phyloP scores from a whole-genome alignment of 2,113 vertebrate genomes.

The Vimba vimba region DNA sequence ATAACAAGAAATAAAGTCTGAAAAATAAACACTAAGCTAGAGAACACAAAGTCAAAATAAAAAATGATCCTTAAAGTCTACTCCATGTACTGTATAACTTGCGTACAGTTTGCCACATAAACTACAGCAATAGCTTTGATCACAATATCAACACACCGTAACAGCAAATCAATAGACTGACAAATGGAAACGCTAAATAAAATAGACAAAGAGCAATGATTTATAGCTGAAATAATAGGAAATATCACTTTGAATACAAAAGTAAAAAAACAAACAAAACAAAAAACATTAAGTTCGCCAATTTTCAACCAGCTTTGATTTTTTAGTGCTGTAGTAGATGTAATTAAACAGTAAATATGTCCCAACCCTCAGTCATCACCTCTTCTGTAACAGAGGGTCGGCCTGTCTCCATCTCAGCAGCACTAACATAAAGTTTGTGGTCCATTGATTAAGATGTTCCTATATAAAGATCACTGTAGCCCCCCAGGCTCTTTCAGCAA shows the following conservation, averaged over 20 bases:
- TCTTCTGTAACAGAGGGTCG: constrained; percentile 45
- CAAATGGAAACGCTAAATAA: not conserved
- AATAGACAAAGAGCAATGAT: not conserved
- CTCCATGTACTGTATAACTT: no score
- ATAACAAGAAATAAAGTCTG: no score
- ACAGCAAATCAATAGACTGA: not conserved
- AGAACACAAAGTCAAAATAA: no score
- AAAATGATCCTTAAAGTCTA: no score
- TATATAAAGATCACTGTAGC: constrained; percentile 64
- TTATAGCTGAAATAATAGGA: not conserved
- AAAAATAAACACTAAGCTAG: no score
- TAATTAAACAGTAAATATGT: not conserved
- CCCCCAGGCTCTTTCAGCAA: constrained; percentile 49
- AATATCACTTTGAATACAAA: not conserved
- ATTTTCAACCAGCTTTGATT: not conserved
- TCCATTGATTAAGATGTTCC: constrained; percentile 51
- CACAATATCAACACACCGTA: no score
- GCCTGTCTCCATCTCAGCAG: constrained; percentile 56
- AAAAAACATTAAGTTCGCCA: not conserved
- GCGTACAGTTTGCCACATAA: no score
- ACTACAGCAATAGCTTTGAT: no score
- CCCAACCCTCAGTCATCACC: constrained; percentile 44
- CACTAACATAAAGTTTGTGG: constrained; percentile 48
- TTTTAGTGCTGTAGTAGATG: not conserved
- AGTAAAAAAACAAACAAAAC: not conserved